Base-by-base conservation (phyloP, 1,140 invertebrate species). In the Formica selysi region DNA sequence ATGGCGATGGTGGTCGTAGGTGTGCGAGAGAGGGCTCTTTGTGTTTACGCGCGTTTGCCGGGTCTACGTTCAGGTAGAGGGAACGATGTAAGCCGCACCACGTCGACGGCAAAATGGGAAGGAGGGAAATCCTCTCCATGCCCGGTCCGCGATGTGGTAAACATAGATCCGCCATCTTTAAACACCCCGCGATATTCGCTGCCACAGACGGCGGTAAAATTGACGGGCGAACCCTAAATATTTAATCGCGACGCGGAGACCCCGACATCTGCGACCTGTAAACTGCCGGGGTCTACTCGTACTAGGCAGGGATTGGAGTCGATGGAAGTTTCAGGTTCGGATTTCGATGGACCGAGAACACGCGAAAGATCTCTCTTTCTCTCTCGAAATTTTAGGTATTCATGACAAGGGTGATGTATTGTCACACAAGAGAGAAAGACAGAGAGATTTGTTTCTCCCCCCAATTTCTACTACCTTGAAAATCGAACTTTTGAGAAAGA, bases 101-200 rank as follows among this genome's bases (percentile, higher is more conserved):
- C 57, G 85, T 38, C 44, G 51, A 29, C 76, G 62, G 48, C 84
- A 11, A 54, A 65, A 78, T 26, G 73, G 59, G 76, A 80, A 84
- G 70, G 36, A 85, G 29, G 41, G 86, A 41, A 48, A 0, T 44
- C 41, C 41, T 41, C 38, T 38, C 22, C 59, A 22, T 22, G 70
- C 73, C 54, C 86, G 79, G 48, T 68, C 61, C 73, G 74, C 76
- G 87, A 51, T 80, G 78, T 57, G 70, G 88, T 90, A 90, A 90
- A 90, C 89, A 90, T 57, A 54, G 59, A n/a, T 22, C 76, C 89
- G 86, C 89, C 89, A 90, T 90, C 89, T 90, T 90, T 90, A 90
- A 90, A 90, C 89, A 88, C 89, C 89, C 89, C 70, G 73, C 41
- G 71, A 61, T 59, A 22, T 38, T 81, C 22, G 10, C 26, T n/a